Evolutionary conservation across 2,113 vertebrate species (phyloP).

Genomic region (Agapornis roseicollis): DNA sequence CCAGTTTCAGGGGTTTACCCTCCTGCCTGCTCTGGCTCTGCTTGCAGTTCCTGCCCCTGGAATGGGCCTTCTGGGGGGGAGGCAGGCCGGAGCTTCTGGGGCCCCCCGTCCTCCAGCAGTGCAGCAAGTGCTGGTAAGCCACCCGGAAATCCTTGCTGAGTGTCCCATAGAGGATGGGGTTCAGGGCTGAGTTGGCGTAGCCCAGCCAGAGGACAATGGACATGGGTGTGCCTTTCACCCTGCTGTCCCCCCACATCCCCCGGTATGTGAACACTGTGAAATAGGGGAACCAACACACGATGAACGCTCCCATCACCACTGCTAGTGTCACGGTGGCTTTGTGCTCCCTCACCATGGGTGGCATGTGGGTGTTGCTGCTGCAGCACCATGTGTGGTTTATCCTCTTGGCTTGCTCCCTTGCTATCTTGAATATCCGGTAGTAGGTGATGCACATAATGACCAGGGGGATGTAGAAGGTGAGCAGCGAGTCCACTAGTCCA

Average conservation of each 20-base stretch:
- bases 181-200: slow-evolving; percentile 92
- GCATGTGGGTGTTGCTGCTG: slow-evolving; percentile 66
- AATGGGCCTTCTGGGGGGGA: not conserved
- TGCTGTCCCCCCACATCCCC: slow-evolving; percentile 72
- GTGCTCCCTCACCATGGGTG: slow-evolving; percentile 82
- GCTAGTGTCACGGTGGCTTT: slow-evolving; percentile 91
- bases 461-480: slow-evolving; percentile 92
- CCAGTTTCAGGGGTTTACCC: slow-evolving; percentile 65
- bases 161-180: slow-evolving; percentile 89
- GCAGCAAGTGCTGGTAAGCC: slow-evolving; percentile 85
- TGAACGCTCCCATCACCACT: slow-evolving; percentile 88
- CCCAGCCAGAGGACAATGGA: slow-evolving; percentile 87
- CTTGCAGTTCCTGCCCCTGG: slow-evolving; percentile 31
- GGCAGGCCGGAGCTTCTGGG: not conserved
- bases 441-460: slow-evolving; percentile 92
- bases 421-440: slow-evolving; percentile 88
- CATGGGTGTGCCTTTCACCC: slow-evolving; percentile 49
- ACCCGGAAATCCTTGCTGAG: slow-evolving; percentile 90
- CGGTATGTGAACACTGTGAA: slow-evolving; percentile 86
- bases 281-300: slow-evolving; percentile 94
- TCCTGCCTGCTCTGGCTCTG: slow-evolving; percentile 33
- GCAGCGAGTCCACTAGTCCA: slow-evolving; percentile 82
- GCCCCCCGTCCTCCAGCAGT: slow-evolving; percentile 51
- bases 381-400: slow-evolving; percentile 73
- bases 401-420: slow-evolving; percentile 87